Evolutionary conservation across 2,113 vertebrate genomes (phyloP).

Genomic region (Malurus cyaneus): DNA sequence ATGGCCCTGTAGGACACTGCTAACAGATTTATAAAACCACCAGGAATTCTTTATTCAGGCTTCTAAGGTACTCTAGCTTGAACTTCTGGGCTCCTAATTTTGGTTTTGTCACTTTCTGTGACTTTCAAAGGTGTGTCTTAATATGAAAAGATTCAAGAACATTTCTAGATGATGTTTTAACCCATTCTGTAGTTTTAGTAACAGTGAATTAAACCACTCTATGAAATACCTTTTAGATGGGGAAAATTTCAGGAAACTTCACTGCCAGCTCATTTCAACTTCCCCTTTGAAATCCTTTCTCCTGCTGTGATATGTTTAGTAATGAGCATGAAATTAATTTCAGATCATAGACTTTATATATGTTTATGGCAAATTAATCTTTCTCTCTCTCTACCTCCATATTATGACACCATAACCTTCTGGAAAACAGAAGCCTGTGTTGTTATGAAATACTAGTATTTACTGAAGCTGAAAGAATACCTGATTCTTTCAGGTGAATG

Average conservation of each 20-base stretch:
- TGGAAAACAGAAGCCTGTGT: neutral
- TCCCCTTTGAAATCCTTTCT: neutral
- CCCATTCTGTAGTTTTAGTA: neutral
- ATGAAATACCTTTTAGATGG: neutral
- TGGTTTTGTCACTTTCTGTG: neutral
- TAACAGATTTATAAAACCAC: constrained; percentile 4
- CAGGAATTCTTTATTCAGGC: neutral
- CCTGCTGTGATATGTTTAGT: neutral
- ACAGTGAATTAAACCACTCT: neutral
- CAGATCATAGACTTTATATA: neutral
- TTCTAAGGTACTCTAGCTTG: neutral
- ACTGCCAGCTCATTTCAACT: neutral
- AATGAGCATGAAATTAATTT: neutral
- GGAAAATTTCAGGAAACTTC: neutral
- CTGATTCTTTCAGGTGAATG: neutral
- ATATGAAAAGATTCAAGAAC: neutral
- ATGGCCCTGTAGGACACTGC: neutral
- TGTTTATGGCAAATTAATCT: neutral
- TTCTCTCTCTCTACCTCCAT: neutral
- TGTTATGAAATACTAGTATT: neutral
- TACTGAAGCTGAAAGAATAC: neutral
- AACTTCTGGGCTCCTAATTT: neutral
- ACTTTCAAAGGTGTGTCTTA: neutral
- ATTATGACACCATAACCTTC: neutral
- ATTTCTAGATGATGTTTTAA: neutral